phyloP scores from a whole-genome alignment of 2,113 vertebrate species.

The Platichthys stellatus region DNA sequence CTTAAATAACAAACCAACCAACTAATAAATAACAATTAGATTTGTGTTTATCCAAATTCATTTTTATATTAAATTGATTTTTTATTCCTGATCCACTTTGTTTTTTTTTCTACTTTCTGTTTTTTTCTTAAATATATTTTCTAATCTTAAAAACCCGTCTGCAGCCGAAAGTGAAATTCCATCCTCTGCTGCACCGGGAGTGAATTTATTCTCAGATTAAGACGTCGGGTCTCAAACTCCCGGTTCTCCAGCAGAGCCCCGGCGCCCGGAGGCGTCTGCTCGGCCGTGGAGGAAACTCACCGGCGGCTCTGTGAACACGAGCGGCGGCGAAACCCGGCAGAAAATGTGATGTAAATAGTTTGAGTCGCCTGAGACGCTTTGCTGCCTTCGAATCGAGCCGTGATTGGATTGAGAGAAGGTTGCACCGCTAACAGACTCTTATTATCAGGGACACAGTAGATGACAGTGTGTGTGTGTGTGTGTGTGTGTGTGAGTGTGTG shows the following conservation, averaged over 20 bases:
- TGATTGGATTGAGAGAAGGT: conserved; percentile 57
- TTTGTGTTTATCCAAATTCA: too few relatives aligned
- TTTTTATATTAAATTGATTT: too few relatives aligned
- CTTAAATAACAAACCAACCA: too few relatives aligned
- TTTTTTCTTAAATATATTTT: background rate
- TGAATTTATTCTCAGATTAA: conserved; percentile 5
- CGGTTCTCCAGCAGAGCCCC: conserved; percentile 32
- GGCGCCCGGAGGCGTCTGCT: conserved; percentile 43
- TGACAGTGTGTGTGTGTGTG: conserved; percentile 25
- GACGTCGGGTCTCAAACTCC: conserved; percentile 25
- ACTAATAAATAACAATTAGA: too few relatives aligned
- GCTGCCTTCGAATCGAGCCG: conserved; percentile 52
- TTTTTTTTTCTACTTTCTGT: too few relatives aligned
- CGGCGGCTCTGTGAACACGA: background rate
- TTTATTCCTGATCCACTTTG: too few relatives aligned
- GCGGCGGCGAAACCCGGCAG: conserved; percentile 2
- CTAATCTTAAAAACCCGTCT: background rate
- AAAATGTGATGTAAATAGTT: conserved; percentile 63
- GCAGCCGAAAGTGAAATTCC: background rate
- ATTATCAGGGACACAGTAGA: conserved; percentile 44
- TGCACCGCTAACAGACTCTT: conserved; percentile 52
- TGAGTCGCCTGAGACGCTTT: conserved; percentile 35
- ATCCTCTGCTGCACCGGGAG: background rate
- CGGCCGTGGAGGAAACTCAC: conserved; percentile 32
- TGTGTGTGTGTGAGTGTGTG: background rate